These are phyloP conservation scores for Tachina grossa DNA, from an alignment of 2,888 invertebrate species.

Conservation along the genomic window DNA sequence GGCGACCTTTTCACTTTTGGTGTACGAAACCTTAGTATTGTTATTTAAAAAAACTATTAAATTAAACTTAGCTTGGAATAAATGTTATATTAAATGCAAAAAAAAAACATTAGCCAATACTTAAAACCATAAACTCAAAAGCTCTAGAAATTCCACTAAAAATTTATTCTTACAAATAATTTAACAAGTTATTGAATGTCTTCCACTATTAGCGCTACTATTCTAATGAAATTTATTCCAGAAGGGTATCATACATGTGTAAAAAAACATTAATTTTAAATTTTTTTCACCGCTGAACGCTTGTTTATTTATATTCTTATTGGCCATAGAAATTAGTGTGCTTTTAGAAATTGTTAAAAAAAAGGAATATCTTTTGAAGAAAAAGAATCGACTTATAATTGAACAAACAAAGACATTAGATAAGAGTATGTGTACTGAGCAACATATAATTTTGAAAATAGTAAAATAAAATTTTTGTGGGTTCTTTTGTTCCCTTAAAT, in stretches of 20 bases:
- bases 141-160: background rate
- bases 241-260: background rate
- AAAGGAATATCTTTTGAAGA: background rate
- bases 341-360: background rate
- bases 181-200: background rate
- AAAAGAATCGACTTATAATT: background rate
- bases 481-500: too few species aligned
- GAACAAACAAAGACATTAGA: background rate
- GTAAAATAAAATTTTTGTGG: too few species aligned
- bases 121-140: too few species aligned
- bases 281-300: background rate
- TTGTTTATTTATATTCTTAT: conserved; percentile 10
- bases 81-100: too few species aligned
- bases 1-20: too few species aligned
- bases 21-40: too few species aligned
- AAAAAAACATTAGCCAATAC: too few species aligned
- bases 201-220: background rate
- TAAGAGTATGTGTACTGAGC: background rate
- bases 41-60: too few species aligned
- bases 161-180: background rate
- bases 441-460: background rate
- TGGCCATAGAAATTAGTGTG: background rate
- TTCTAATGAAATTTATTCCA: conserved; percentile 12
- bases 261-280: background rate
- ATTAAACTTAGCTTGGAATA: too few species aligned